phyloP scores from a whole-genome alignment of 2,888 invertebrate species.

The Camponotus fellah region DNA sequence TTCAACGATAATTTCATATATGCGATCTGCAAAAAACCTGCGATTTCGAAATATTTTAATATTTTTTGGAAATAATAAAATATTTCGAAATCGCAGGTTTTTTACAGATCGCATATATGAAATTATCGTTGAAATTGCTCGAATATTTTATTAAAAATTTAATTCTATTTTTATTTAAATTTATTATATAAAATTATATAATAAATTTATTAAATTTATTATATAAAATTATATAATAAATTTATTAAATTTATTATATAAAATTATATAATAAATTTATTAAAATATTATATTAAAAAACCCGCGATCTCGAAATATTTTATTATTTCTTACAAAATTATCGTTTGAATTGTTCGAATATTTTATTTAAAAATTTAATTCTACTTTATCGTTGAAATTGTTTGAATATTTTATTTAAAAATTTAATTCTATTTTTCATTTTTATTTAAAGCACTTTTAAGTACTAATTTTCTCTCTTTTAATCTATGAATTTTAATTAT shows the following conservation, averaged over 20 bases:
- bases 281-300: not conserved
- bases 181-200: not conserved
- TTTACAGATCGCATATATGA: not conserved
- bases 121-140: not conserved
- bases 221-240: no score
- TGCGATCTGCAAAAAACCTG: no score
- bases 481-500: not conserved
- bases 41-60: no score
- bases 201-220: no score
- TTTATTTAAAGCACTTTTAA: not conserved
- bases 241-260: no score
- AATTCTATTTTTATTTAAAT: not conserved
- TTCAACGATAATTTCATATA: not conserved
- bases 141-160: not conserved
- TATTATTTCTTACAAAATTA: constrained; percentile 1
- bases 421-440: not conserved
- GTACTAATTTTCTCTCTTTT: not conserved
- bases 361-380: not conserved
- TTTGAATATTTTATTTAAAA: not conserved
- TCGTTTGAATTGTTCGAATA: not conserved
- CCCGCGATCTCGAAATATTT: not conserved
- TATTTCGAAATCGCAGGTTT: not conserved
- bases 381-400: not conserved
- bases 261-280: no score
- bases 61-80: not conserved